Conservation (phyloP, 2,797 vertebrate genomes). For the Lepus townsendii region DNA sequence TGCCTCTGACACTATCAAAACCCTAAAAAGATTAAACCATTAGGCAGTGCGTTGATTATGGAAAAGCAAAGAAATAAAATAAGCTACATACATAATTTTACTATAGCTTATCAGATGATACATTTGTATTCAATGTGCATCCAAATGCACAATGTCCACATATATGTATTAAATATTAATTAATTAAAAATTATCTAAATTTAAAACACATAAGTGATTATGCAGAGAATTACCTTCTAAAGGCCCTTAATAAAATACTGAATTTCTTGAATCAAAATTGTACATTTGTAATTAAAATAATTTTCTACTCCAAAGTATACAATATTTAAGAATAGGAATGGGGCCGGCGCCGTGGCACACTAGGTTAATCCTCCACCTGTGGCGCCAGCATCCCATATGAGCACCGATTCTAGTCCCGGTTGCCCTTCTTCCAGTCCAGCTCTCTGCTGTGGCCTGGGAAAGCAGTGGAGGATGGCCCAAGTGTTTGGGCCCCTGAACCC, state of each 20-base stretch:
- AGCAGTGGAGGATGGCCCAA: too few species aligned
- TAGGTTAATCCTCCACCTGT: too few species aligned
- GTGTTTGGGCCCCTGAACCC: too few species aligned
- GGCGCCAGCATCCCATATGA: too few species aligned
- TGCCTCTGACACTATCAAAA: constrained; percentile 48
- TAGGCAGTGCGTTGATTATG: background rate
- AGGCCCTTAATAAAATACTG: background rate
- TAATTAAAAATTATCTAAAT: constrained; percentile 23
- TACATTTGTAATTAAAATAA: background rate
- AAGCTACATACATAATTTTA: background rate
- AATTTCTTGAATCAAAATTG: constrained; percentile 29
- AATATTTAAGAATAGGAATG: background rate
- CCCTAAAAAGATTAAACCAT: constrained; percentile 32
- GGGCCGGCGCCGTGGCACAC: too few species aligned
- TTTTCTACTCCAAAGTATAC: constrained; percentile 35
- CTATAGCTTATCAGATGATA: background rate
- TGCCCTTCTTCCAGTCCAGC: too few species aligned
- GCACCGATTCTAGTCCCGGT: too few species aligned
- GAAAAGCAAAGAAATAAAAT: constrained; percentile 49
- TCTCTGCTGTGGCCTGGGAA: too few species aligned
- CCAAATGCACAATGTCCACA: background rate
- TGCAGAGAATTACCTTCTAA: background rate
- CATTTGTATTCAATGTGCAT: constrained; percentile 25
- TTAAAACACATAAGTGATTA: constrained; percentile 10
- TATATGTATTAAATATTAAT: background rate